phyloP scores from a whole-genome alignment of 2,888 invertebrate species.

The Andrena hattorfiana region DNA sequence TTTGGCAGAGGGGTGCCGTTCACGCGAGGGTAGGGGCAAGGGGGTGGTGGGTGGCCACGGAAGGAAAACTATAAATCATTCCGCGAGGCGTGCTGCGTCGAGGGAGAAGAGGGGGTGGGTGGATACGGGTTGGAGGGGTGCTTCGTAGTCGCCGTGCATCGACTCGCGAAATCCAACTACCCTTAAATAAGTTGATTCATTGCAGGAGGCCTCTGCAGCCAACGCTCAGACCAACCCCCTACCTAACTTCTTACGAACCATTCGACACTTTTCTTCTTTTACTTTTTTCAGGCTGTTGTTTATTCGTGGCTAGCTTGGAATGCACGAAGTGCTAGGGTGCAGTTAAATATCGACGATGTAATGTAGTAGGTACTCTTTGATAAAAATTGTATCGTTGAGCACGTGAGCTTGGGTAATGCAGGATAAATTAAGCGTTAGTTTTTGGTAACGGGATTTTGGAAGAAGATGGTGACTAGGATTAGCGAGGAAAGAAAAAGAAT shows the following conservation, averaged over 20 bases:
- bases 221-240: slow-evolving; percentile 56
- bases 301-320: too few relatives aligned
- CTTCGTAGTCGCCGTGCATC: slow-evolving; percentile 82
- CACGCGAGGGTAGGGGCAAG: slow-evolving; percentile 52
- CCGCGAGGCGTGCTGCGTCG: slow-evolving; percentile 68
- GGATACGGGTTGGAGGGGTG: slow-evolving; percentile 68
- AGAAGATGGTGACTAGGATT: too few relatives aligned
- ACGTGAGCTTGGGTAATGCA: too few relatives aligned
- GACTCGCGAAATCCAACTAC: slow-evolving; percentile 85
- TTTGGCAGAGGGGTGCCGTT: slow-evolving; percentile 74
- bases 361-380: too few relatives aligned
- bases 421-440: too few relatives aligned
- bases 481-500: too few relatives aligned
- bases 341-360: too few relatives aligned
- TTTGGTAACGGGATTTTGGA: too few relatives aligned
- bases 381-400: too few relatives aligned
- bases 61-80: slow-evolving; percentile 78
- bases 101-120: slow-evolving; percentile 61
- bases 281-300: background rate
- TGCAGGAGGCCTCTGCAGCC: slow-evolving; percentile 76
- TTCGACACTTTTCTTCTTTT: slow-evolving; percentile 38
- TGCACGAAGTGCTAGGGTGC: too few relatives aligned
- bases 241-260: slow-evolving; percentile 20
- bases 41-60: slow-evolving; percentile 69
- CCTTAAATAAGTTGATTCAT: slow-evolving; percentile 85